Evolutionary conservation across 2,888 invertebrate genomes (phyloP), one percentile per base, ranked within the genome.

Genomic region (Bombylius discolor): DNA sequence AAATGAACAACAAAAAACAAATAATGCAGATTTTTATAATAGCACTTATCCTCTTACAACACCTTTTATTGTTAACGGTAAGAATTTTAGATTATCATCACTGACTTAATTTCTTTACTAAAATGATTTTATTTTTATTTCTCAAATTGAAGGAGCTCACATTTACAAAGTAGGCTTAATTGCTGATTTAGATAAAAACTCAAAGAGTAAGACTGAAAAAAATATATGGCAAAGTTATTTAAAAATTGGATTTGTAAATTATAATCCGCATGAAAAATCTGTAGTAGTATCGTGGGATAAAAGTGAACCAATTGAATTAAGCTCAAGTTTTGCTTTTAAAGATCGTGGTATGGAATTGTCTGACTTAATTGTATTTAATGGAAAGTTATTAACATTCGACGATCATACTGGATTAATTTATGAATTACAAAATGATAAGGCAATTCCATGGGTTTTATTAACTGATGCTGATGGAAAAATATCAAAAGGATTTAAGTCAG

Each of bases 311-410:
- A 69, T 77, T 0, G 69, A 76, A 54, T 68, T 94, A 7, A 81
- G 81, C 23, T 89, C 91, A 0, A 82, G 82, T 44, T 83, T 89
- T 67, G 81, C 89, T 0, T 79, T 87, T 59, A 92, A 89, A 68
- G 95, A 89, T 5, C 79, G 97, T 64, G 95, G 95, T 4, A 96
- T 98, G 96, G 98, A 99, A 70, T 77, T 99, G 6, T 98, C 97
- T 0, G 99, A 99, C 69, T 77, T 99, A 55, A 83, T 90, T 57
- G 89, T 91, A 0, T 99, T 90, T 71, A 87, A 99, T 77, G 97
- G 96, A 1, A 84, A 82, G 70, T 74, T 99, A 46, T 79, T 92
- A 44, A 85, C 90, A 7, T 89, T 96, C 69, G 98, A 98, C 75
- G 98, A 99, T 74, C 79, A 97, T 61, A 97, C 98, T 39, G 99